Base-by-base conservation (phyloP, 1,140 invertebrate genomes). In the Trichonephila clavipes region DNA sequence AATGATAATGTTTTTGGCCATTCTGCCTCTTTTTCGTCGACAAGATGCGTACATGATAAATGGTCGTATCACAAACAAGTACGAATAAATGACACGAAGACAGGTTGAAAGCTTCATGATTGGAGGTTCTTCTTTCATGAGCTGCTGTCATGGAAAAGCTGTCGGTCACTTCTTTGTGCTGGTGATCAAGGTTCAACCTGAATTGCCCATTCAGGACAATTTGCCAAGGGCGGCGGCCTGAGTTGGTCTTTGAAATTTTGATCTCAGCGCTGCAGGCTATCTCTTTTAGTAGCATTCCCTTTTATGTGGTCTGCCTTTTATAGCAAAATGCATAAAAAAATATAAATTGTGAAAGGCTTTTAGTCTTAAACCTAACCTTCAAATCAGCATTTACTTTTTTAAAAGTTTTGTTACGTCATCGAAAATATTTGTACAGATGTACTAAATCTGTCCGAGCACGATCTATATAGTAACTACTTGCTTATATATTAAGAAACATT, bases 71-170 rank as follows among this genome's bases (percentile, higher is more conserved):
- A 21, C 58, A 88, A 88, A 88, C 34, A 88, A 64, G 34, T 61
- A 12, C n/a, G 24, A 64, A 40, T 88, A 66, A 69, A 89, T 58
- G 69, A 77, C 88, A 58, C 72, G 88, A 89, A 77, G 40, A 89
- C 34, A 89, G n/a, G n/a, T 51, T 24, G 24, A 89, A 89, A 40
- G 40, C 19, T 12, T 28, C 40, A 28, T 89, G 66, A 89, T 89
- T 89, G 34, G 66, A 58, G 24, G 10, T 77, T 16, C 34, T 89
- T 88, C 34, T 34, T 24, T 59, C 64, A 77, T n/a, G 61, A 59
- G 69, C 28, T n/a, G 72, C 72, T 34, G 62, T 51, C 51, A 51
- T 51, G 51, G 51, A 51, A 89, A 89, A 77, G 64, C 62, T 77
- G 66, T 89, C 88, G 44, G 66, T 21, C 40, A 28, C 1, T 77